These are phyloP conservation scores for Varroa destructor DNA, from an alignment of 1,140 invertebrate species.

Conservation along the genomic window DNA sequence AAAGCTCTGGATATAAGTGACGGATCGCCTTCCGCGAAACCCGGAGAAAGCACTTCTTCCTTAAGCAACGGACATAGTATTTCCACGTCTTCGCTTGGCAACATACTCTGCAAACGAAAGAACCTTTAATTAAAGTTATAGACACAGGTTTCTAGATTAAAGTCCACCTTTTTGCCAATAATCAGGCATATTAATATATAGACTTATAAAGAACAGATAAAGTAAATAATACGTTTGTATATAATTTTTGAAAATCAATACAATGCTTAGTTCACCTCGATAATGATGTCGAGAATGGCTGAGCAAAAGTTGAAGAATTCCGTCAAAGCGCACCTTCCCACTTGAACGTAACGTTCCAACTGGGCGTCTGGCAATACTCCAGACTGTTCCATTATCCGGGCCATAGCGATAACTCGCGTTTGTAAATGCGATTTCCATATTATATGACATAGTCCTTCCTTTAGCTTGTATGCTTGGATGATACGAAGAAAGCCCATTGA, in stretches of 20 bases:
- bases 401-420: not conserved
- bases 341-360: slow-evolving; percentile 16
- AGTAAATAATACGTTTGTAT: too few species aligned
- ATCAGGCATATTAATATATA: too few species aligned
- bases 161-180: too few species aligned
- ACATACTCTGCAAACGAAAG: slow-evolving; percentile 7
- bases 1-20: slow-evolving; percentile 4
- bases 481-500: not conserved
- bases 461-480: slow-evolving; percentile 11
- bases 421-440: slow-evolving; percentile 24
- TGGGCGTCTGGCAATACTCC: not conserved
- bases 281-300: slow-evolving; percentile 18
- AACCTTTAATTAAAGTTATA: not conserved
- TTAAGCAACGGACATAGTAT: slow-evolving; percentile 1
- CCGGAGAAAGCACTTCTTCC: slow-evolving; percentile 4
- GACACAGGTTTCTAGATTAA: not conserved
- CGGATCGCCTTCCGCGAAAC: slow-evolving; percentile 15
- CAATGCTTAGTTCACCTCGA: not conserved
- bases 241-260: too few species aligned
- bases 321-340: not conserved
- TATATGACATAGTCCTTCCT: slow-evolving; percentile 17
- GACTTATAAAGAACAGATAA: too few species aligned
- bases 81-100: slow-evolving; percentile 18
- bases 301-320: slow-evolving; percentile 17
- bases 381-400: slow-evolving; percentile 6